phyloP scores from a whole-genome alignment of 2,797 vertebrate species.

The Coluber constrictor region DNA sequence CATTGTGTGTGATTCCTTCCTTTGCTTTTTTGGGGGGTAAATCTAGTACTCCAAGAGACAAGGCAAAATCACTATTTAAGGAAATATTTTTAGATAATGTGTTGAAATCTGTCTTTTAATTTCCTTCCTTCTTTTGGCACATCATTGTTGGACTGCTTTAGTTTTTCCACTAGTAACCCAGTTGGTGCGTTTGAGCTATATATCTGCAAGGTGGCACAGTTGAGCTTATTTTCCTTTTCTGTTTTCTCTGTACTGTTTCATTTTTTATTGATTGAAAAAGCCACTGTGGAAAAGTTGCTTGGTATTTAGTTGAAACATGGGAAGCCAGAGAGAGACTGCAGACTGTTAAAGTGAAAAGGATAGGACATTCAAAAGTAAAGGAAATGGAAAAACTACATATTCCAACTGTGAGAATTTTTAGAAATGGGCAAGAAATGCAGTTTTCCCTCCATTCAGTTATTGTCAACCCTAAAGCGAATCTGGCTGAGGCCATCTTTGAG shows the following conservation, averaged over 20 bases:
- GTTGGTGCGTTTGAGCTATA: not conserved
- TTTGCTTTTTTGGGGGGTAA: not conserved
- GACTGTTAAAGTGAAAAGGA: not conserved
- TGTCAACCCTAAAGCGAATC: too few relatives aligned
- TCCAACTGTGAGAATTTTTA: not conserved
- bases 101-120: not conserved
- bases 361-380: not conserved
- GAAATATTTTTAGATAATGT: not conserved
- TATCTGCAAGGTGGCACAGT: not conserved
- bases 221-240: not conserved
- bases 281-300: not conserved
- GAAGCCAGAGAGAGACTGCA: not conserved
- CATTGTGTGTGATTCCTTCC: not conserved
- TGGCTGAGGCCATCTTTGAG: too few relatives aligned
- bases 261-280: not conserved
- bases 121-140: not conserved
- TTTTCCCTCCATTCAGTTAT: not conserved
- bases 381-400: not conserved
- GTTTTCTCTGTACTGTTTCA: not conserved
- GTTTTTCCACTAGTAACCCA: not conserved
- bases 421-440: not conserved
- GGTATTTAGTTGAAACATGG: not conserved
- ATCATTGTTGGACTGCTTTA: not conserved
- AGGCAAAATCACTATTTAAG: not conserved
- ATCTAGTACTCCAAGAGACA: not conserved